Conservation (phyloP, 2,797 vertebrate species). For the Synaphobranchus kaupii region DNA sequence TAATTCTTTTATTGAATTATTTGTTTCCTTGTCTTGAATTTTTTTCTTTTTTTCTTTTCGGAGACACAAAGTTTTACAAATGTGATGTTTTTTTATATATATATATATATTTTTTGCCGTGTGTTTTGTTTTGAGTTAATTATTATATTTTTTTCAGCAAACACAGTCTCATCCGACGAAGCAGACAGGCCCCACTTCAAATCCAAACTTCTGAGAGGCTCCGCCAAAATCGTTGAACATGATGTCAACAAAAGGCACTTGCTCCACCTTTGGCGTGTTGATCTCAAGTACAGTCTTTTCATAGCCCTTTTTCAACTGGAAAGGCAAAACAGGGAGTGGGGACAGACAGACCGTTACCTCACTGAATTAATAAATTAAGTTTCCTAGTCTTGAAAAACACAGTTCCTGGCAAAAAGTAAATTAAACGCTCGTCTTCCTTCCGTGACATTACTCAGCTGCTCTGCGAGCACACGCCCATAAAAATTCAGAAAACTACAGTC, state of each 20-base stretch:
- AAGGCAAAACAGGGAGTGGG: constrained; percentile 22
- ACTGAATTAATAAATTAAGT: not conserved
- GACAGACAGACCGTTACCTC: not conserved
- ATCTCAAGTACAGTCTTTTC: constrained; percentile 96
- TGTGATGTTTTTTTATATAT: constrained; percentile 64
- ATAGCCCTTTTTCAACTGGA: constrained; percentile 91
- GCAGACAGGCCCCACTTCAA: constrained; percentile 98
- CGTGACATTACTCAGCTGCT: not conserved
- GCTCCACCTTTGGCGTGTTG: constrained; percentile 95
- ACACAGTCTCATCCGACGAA: constrained; percentile 91
- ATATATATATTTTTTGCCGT: constrained; percentile 49
- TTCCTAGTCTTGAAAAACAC: not conserved
- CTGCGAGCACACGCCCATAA: not conserved
- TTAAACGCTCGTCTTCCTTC: not conserved
- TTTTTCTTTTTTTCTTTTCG: constrained; percentile 62
- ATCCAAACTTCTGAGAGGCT: constrained; percentile 95
- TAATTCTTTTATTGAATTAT: constrained; percentile 66
- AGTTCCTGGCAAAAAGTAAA: not conserved
- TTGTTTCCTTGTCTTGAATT: constrained; percentile 43
- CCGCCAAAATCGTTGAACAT: constrained; percentile 99
- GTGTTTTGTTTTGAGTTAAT: constrained; percentile 62
- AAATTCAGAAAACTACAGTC: not conserved
- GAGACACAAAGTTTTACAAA: constrained; percentile 70
- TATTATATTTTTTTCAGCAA: constrained; percentile 67
- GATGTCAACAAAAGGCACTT: constrained; percentile 94